Conservation (phyloP, 2,113 vertebrate species). For the Calypte anna region DNA sequence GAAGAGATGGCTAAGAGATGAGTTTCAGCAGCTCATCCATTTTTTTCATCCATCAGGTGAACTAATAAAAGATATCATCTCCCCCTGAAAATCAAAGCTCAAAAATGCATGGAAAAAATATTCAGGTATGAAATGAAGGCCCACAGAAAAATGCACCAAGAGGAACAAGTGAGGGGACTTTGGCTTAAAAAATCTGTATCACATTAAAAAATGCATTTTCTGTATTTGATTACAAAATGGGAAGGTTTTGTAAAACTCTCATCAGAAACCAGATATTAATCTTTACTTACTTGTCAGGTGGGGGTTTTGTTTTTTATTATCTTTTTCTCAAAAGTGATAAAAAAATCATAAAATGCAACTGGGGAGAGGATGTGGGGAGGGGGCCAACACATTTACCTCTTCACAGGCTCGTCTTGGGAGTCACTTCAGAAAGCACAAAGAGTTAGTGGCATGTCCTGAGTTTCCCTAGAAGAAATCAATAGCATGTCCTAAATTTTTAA, state of each 20-base stretch:
- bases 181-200: background rate
- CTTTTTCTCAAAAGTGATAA: background rate
- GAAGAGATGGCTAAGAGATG: background rate
- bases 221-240: background rate
- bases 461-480: background rate
- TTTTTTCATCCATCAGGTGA: background rate
- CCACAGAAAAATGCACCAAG: background rate
- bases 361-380: background rate
- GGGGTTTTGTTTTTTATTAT: background rate
- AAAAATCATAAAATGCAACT: background rate
- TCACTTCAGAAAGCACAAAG: accelerated
- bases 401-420: background rate
- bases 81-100: background rate
- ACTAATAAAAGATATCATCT: background rate
- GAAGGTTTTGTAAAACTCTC: background rate
- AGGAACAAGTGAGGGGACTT: background rate
- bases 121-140: background rate
- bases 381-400: background rate
- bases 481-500: background rate
- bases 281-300: background rate
- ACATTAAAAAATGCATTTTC: background rate
- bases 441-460: background rate
- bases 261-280: background rate
- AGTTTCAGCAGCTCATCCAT: background rate
- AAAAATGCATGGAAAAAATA: background rate